These are phyloP conservation scores for Drosophila mayri DNA, from an alignment of 1,140 invertebrate genomes.

Conservation along the genomic window DNA sequence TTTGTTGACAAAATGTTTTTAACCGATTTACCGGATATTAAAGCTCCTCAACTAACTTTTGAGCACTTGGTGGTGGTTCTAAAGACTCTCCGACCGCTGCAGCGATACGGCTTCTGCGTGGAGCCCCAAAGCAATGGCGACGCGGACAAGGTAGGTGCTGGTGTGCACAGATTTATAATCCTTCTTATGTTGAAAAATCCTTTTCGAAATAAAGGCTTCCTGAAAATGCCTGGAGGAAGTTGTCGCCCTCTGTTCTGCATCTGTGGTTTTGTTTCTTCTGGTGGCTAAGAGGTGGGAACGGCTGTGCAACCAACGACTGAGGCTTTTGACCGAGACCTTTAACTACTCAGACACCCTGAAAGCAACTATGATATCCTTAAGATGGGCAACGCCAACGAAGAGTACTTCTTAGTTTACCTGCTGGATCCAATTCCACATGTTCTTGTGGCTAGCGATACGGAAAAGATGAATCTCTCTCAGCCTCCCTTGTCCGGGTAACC, in stretches of 20 bases:
- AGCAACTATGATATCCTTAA: slow-evolving; percentile 62
- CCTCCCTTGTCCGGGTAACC: too few species aligned
- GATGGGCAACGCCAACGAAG: too few species aligned
- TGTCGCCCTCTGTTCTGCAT: slow-evolving; percentile 40
- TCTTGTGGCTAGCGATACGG: too few species aligned
- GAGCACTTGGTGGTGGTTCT: slow-evolving; percentile 7
- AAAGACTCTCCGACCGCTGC: neutral
- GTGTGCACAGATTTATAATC: neutral
- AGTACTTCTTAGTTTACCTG: too few species aligned
- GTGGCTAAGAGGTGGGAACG: neutral
- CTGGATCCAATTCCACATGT: too few species aligned
- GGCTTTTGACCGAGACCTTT: slow-evolving; percentile 54
- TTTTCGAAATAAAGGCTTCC: slow-evolving; percentile 12
- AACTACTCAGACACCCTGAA: slow-evolving; percentile 67
- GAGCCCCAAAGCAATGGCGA: slow-evolving; percentile 6
- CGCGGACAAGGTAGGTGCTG: slow-evolving; percentile 23
- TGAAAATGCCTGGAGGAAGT: slow-evolving; percentile 49
- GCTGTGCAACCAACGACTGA: slow-evolving; percentile 13
- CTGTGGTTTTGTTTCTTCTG: slow-evolving; percentile 36
- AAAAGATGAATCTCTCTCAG: too few species aligned
- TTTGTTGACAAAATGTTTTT: slow-evolving; percentile 30
- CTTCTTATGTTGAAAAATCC: neutral
- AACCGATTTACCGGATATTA: slow-evolving; percentile 16
- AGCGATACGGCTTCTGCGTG: slow-evolving; percentile 26
- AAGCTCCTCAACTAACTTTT: slow-evolving; percentile 21